A percentile compares a stretch with the other conserved stretches of the same genome.
These are phyloP conservation scores for Xerus inauris DNA, from an alignment of 2,113 vertebrate species.

Conservation along the genomic window DNA sequence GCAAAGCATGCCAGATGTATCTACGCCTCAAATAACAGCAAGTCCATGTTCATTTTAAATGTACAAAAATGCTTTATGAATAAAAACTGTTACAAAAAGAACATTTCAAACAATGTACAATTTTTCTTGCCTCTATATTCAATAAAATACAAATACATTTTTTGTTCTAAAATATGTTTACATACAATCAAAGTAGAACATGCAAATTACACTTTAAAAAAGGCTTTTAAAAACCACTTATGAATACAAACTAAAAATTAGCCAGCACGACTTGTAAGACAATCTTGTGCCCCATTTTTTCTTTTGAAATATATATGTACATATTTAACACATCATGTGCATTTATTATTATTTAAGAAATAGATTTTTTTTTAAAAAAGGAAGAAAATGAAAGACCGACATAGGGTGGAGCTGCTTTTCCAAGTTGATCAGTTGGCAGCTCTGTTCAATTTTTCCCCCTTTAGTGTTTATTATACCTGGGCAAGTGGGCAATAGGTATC, in stretches of 20 bases:
- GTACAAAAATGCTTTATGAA: conserved; percentile 99
- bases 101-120: conserved; percentile 99
- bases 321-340: conserved; percentile 96
- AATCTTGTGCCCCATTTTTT: conserved; percentile 97
- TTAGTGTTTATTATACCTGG: conserved; percentile 81
- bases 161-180: conserved; percentile 99
- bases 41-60: conserved; percentile 94
- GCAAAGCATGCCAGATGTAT: conserved; percentile 97
- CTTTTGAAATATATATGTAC: conserved; percentile 91
- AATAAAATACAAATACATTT: conserved; percentile 99
- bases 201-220: conserved; percentile 98
- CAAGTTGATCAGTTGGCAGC: conserved; percentile 86
- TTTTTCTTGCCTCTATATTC: conserved; percentile 97
- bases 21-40: conserved; percentile 92
- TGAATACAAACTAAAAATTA: conserved; percentile 99
- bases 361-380: conserved; percentile 86
- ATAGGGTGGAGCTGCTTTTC: conserved; percentile 84
- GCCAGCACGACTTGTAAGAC: conserved; percentile 94
- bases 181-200: conserved; percentile 99
- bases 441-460: conserved; percentile 74
- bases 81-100: conserved; percentile 99
- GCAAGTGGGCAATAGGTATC: conserved; percentile 81
- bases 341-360: conserved; percentile 93
- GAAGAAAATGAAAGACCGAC: conserved; percentile 87
- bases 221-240: conserved; percentile 98